Evolutionary conservation across 2,888 invertebrate genomes (phyloP), one percentile per base, ranked within the genome.

Genomic region (Cerceris rybyensis): DNA sequence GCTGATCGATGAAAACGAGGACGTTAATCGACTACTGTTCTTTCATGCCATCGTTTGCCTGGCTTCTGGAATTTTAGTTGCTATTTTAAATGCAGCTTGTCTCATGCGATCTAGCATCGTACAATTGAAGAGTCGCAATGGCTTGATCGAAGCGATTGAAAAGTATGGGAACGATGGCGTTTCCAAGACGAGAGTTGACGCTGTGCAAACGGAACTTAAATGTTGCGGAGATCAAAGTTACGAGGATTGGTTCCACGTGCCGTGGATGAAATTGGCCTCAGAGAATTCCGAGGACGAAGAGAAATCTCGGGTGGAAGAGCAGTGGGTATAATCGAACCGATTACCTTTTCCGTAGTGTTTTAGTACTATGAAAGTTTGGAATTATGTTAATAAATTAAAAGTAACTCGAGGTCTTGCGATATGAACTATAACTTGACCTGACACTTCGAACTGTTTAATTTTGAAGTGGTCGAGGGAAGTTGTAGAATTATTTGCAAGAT

Each of bases 171-270:
- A 89, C 58, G 94, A 94, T 84, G 91, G 94, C 2, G 90, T 93
- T 0, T 93, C 93, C 2, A 95, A 95, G 88, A 93, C 93, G 9
- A 93, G 94, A 9, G 93, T 95, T 68, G 95, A 95, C 86, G 91
- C 93, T 42, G 87, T 95, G 81, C 95, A 95, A 90, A 94, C 95
- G 1, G 93, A 94, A 79, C 94, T 95, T 84, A 94, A 94, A 74
- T 95, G 95, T 88, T 95, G 95, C 87, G 95, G 95, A 0, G 93
- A 94, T 63, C 94, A 93, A 60, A 93, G 92, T 80, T 95, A 94
- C 84, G 93, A 94, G 75, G 95, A 95, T 87, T 95, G 95, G 95
- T 95, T 95, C 86, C 93, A 91, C 70, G 94, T 95, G 72, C 93
- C 93, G 0, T 95, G 95, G 95, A 9, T 74, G 54, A 71, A 64